Evolutionary conservation across 2,113 vertebrate species (phyloP), one percentile per base, ranked within the genome.

Genomic region (Otis tarda): DNA sequence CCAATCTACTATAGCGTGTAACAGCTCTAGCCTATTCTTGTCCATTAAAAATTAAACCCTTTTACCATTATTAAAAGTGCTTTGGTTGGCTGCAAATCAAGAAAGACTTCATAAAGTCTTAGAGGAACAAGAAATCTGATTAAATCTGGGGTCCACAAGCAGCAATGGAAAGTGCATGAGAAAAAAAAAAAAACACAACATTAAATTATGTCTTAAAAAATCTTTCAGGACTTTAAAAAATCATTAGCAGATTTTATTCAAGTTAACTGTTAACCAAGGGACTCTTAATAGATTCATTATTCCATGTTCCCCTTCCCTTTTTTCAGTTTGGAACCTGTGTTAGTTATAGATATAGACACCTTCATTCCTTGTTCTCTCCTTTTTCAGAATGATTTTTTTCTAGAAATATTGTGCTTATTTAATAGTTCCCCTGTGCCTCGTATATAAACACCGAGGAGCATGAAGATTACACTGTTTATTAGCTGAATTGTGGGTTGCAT

Each of bases 41-140:
- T 97, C 94, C 97, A 98, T 98, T 98, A 98, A 98, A 98, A 98
- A 98, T 98, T 98, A 97, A 98, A 97, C 90, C 73, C 81, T 96
- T 97, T 98, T 97, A 93, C 93, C 95, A 98, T 98, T 98, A 98
- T 98, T 98, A 97, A 98, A 97, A 97, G 90, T 94, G 95, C 94
- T 97, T 95, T 94, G 78, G 83, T 96, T 98, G 96, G 95, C 95
- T 97, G 94, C 97, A 98, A 97, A 98, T 98, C 97, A 98, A 97
- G 95, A 97, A 94, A 96, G 92, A 86, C 94, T 97, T 97, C 96
- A 97, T 98, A 97, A 98, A 97, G 93, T 93, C 95, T 97, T 95
- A 91, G 77, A 63, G 96, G 97, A 96, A 86, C 0, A 2, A 93
- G 94, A 93, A 91, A 92, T 96, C 93, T 97, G 97, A 98, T 98